These are phyloP conservation scores for Chiloscyllium punctatum DNA, from an alignment of 2,797 vertebrate genomes.

Conservation along the genomic window DNA sequence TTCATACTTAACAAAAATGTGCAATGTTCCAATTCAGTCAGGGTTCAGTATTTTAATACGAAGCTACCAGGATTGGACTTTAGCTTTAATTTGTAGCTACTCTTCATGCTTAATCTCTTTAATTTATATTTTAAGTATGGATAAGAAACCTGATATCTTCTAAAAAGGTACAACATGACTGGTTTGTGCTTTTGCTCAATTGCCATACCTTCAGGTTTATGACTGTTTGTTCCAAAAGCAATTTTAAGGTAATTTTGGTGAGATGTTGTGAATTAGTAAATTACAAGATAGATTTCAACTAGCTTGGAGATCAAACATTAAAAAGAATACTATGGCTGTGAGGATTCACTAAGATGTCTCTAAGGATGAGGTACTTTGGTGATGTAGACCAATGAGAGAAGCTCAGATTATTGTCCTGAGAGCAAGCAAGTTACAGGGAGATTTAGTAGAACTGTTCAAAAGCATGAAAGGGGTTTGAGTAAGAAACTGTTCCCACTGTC, in stretches of 20 bases:
- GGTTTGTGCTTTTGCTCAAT: background rate
- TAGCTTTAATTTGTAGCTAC: background rate
- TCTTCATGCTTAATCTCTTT: background rate
- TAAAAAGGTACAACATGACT: background rate
- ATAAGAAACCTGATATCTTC: background rate
- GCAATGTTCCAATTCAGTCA: background rate
- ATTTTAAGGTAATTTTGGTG: background rate
- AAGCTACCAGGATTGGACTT: background rate
- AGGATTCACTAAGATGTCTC: background rate
- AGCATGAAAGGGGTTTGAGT: background rate
- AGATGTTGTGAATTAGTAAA: background rate
- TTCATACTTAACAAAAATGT: background rate
- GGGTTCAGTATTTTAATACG: constrained; percentile 1
- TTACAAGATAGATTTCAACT: background rate
- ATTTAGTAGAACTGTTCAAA: background rate
- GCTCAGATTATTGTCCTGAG: background rate
- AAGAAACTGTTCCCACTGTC: background rate
- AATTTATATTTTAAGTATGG: background rate
- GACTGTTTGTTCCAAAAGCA: background rate
- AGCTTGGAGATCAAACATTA: background rate
- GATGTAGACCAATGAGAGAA: background rate
- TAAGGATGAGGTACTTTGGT: background rate
- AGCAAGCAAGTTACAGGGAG: background rate
- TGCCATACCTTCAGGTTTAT: background rate
- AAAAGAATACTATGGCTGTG: background rate